These are phyloP conservation scores for Palythoa grandis DNA, from an alignment of 92 coral and sea anemone genomes.

Conservation along the genomic window DNA sequence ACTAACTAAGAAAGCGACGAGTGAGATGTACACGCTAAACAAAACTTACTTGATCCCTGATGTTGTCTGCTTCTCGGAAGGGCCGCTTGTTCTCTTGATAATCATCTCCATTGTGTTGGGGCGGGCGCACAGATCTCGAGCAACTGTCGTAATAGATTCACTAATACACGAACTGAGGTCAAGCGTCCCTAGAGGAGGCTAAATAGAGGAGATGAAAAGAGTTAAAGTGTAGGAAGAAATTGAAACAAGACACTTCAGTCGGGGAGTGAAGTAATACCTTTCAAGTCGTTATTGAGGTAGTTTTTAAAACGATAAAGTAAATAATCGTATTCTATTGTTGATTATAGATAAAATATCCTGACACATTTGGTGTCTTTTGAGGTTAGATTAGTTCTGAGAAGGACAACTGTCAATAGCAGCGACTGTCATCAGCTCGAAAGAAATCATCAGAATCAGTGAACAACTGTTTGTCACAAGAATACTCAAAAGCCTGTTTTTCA, in stretches of 20 bases:
- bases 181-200: slow-evolving; percentile 89
- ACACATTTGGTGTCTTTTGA: neutral
- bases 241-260: too few species aligned
- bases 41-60: slow-evolving; percentile 75
- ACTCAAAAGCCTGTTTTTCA: neutral
- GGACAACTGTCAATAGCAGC: neutral
- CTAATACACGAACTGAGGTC: slow-evolving; percentile 75
- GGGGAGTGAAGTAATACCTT: too few species aligned
- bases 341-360: too few species aligned
- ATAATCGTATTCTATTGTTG: too few species aligned
- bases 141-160: slow-evolving; percentile 82
- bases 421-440: neutral
- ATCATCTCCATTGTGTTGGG: slow-evolving; percentile 95
- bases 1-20: neutral
- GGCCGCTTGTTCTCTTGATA: slow-evolving; percentile 69
- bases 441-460: neutral
- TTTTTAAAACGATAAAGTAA: too few species aligned
- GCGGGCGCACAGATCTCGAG: slow-evolving; percentile 94
- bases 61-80: slow-evolving; percentile 54
- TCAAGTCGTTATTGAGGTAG: too few species aligned
- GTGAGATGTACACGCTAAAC: neutral
- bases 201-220: neutral
- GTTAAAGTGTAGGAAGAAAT: neutral
- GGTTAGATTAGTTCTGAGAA: neutral
- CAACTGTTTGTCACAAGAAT: neutral